phyloP scores from a whole-genome alignment of 2,113 vertebrate genomes.

The Hirundichthys speculiger region DNA sequence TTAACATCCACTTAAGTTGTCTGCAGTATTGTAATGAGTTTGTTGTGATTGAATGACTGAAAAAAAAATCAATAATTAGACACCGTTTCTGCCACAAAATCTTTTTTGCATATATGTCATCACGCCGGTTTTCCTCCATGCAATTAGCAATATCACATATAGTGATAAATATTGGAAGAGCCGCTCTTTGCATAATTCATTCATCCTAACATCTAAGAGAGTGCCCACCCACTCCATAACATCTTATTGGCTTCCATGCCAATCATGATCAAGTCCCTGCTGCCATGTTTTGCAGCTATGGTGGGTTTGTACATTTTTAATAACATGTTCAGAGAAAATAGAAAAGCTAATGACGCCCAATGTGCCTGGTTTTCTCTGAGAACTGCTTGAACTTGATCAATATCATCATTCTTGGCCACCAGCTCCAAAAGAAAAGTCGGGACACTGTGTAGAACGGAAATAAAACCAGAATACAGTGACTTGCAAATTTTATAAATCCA shows the following conservation, averaged over 20 bases:
- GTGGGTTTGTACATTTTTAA: slow-evolving; percentile 70
- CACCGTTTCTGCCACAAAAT: slow-evolving; percentile 16
- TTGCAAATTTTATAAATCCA: no score
- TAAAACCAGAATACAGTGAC: slow-evolving; percentile 16
- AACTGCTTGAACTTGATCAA: slow-evolving; percentile 32
- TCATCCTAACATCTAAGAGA: slow-evolving; percentile 74
- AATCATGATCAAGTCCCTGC: slow-evolving; percentile 54
- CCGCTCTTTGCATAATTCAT: slow-evolving; percentile 78
- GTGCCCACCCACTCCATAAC: slow-evolving; percentile 49
- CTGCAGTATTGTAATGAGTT: slow-evolving; percentile 55
- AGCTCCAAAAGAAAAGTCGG: no score
- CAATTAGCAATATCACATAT: slow-evolving; percentile 58
- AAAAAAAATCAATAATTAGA: slow-evolving; percentile 38
- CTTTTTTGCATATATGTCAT: slow-evolving; percentile 2
- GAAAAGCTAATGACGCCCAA: slow-evolving; percentile 64
- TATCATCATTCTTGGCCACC: slow-evolving; percentile 26
- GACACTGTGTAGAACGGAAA: no score
- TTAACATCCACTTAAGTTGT: slow-evolving; percentile 56
- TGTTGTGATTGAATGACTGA: slow-evolving; percentile 36
- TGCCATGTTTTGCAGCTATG: slow-evolving; percentile 52
- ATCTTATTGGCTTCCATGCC: slow-evolving; percentile 60
- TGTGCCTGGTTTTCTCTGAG: slow-evolving; percentile 58
- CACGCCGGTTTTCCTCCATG: slow-evolving; percentile 20
- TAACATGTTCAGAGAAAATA: slow-evolving; percentile 46
- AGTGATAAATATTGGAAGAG: slow-evolving; percentile 75